Evolutionary conservation across 2,113 vertebrate genomes (phyloP).

Genomic region (Toxotes jaculatrix): DNA sequence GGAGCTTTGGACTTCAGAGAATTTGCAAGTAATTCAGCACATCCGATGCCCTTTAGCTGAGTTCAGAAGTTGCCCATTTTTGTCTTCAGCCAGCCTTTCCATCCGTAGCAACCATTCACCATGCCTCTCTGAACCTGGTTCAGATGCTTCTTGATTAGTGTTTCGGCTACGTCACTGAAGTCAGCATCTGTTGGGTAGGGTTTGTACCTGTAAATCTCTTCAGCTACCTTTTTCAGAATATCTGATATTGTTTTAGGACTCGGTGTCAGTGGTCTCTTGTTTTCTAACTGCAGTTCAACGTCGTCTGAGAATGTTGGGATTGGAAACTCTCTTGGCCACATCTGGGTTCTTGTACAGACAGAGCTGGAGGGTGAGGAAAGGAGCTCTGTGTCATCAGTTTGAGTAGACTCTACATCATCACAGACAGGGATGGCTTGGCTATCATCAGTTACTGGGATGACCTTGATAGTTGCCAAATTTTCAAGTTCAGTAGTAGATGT

Average conservation of each 20-base stretch:
- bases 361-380: slow-evolving; percentile 23
- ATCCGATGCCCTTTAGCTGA: slow-evolving; percentile 19
- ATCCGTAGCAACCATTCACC: slow-evolving; percentile 38
- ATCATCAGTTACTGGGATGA: slow-evolving; percentile 16
- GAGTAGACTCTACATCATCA: background rate
- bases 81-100: slow-evolving; percentile 41
- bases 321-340: slow-evolving; percentile 45
- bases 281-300: slow-evolving; percentile 28
- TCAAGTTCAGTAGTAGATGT: slow-evolving; percentile 30
- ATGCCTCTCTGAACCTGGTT: slow-evolving; percentile 45
- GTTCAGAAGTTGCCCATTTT: slow-evolving; percentile 51
- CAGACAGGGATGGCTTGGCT: background rate
- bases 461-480: slow-evolving; percentile 23
- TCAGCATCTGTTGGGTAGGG: slow-evolving; percentile 37
- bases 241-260: slow-evolving; percentile 25
- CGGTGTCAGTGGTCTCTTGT: slow-evolving; percentile 1
- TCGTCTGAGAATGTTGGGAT: slow-evolving; percentile 35
- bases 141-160: slow-evolving; percentile 44
- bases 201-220: slow-evolving; percentile 30
- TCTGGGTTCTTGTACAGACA: slow-evolving; percentile 28
- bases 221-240: slow-evolving; percentile 38
- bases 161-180: slow-evolving; percentile 38
- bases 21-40: slow-evolving; percentile 35
- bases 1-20: slow-evolving; percentile 31
- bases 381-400: slow-evolving; percentile 19